Evolutionary conservation across 2,113 vertebrate genomes (phyloP).

Genomic region (Aptenodytes forsteri): DNA sequence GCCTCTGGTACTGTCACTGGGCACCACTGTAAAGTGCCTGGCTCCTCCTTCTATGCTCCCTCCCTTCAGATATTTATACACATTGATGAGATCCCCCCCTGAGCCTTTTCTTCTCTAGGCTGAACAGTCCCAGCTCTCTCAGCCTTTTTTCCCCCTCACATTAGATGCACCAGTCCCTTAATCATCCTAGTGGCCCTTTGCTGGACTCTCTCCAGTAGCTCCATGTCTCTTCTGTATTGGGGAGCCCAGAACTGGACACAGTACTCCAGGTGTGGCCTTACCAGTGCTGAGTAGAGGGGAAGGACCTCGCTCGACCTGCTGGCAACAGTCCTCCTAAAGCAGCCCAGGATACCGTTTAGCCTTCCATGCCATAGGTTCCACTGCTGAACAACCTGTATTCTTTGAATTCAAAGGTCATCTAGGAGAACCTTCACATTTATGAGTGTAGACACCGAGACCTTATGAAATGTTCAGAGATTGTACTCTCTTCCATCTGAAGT

Average conservation of each 20-base stretch:
- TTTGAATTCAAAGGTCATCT: neutral
- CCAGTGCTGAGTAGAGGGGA: neutral
- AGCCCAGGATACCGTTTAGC: neutral
- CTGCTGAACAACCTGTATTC: too few species aligned
- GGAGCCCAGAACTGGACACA: neutral
- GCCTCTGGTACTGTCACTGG: neutral
- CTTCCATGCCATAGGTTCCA: neutral
- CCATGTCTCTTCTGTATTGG: neutral
- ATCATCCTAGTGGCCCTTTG: neutral
- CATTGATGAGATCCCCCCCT: too few species aligned
- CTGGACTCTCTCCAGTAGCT: neutral
- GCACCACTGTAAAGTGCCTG: neutral
- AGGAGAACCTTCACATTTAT: neutral
- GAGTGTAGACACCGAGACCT: neutral
- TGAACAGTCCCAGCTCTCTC: neutral
- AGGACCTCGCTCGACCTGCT: neutral
- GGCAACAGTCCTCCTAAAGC: neutral
- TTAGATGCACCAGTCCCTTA: neutral
- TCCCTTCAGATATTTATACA: neutral
- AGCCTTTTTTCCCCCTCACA: neutral
- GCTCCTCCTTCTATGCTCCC: neutral
- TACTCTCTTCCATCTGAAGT: neutral
- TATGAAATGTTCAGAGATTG: neutral
- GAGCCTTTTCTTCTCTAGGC: neutral
- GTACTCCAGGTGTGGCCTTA: neutral